Evolutionary conservation across 92 coral and sea anemone genomes (phyloP), one percentile per base, ranked within the genome.

Genomic region (Paramuricea clavata): DNA sequence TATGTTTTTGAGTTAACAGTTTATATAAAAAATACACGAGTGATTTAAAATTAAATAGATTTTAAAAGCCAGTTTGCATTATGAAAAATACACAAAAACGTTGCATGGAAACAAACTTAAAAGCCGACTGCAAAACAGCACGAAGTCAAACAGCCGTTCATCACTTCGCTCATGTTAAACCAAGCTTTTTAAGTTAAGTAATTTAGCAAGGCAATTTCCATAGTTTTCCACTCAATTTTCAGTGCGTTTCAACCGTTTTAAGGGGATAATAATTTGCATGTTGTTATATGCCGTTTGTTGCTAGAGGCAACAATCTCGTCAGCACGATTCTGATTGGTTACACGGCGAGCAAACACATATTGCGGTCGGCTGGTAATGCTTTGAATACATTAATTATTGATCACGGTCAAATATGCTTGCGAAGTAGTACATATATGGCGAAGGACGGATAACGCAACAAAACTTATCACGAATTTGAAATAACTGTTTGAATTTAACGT

Each of bases 341-440:
- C 2, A 31, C 36, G 9, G 61, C 59, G 33, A 27, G 23, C 22
- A 22, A 47, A 74, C 33, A 74, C 62, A 44, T 49, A 6, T 49
- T 74, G 81, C 81, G 81, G 81, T 13, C n/a, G 10, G 13, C 60
- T 26, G 72, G 42, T 65, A 74, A 12, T 74, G 81, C 60, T 5
- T 43, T 74, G 35, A 35, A 41, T 21, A 43, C 39, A 49, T 74
- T 49, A 74, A 74, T 17, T 47, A 43, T 74, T 74, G 16, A 74
- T 13, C 30, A 22, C 34, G 27, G 81, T 49, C 4, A 47, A 74
- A 21, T 13, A 10, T 74, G 81, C 62, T 44, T 49, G 6, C 9
- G 42, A 22, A 49, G 81, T 52, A 43, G 59, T 32, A 74, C 35
- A 49, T 19, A 8, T 15, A 60, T 31, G 21, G 68, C 68, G 33